Conservation (phyloP, 1,140 invertebrate species). For the Coelopa frigida region DNA sequence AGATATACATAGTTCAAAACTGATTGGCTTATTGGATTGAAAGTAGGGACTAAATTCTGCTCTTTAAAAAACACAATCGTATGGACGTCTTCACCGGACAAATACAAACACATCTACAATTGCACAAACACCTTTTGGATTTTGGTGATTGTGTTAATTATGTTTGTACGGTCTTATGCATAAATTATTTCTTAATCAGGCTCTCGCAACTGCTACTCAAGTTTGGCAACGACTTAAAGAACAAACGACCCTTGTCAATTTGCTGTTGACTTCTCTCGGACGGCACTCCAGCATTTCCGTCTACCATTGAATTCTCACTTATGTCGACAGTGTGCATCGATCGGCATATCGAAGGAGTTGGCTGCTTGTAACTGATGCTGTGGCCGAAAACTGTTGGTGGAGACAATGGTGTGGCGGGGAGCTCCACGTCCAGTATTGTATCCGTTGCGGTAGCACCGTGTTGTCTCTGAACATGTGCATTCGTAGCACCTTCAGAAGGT, state of each 20-base stretch:
- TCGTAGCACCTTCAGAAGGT: constrained; percentile 3
- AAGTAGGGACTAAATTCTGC: no score
- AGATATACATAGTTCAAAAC: no score
- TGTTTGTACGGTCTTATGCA: no score
- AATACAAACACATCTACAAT: no score
- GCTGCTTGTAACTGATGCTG: constrained; percentile 21
- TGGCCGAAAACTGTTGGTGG: constrained; percentile 30
- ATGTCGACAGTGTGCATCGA: constrained; percentile 30
- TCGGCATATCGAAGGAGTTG: constrained; percentile 21
- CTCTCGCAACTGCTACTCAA: constrained; percentile 57
- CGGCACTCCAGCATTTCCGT: constrained; percentile 4
- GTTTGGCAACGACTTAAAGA: constrained; percentile 57
- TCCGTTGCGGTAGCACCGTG: constrained; percentile 15
- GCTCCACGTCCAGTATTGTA: constrained; percentile 34
- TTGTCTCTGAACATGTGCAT: constrained; percentile 9
- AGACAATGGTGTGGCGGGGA: constrained; percentile 34
- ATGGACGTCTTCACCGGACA: no score
- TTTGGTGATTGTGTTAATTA: background rate
- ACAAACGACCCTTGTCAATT: constrained; percentile 29
- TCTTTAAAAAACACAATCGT: no score
- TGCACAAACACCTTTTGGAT: no score
- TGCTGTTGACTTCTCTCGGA: constrained; percentile 17
- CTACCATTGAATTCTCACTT: background rate
- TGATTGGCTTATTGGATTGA: no score
- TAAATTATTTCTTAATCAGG: constrained; percentile 50